Conservation (phyloP, 2,113 vertebrate species). For the Lepidothrix coronata region DNA sequence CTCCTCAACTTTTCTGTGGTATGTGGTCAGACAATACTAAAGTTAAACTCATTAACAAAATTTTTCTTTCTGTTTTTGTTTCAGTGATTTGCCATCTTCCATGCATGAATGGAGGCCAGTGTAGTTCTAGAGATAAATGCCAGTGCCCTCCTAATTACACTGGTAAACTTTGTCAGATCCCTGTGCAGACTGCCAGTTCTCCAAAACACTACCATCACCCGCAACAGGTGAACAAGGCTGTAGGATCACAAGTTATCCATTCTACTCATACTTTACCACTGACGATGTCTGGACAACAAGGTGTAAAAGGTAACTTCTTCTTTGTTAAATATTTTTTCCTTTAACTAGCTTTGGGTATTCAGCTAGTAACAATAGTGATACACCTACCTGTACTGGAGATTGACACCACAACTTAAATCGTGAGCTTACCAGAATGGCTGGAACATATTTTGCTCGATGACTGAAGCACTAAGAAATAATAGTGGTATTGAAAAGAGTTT, state of each 20-base stretch:
- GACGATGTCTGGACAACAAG: conserved; percentile 88
- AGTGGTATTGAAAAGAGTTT: not conserved
- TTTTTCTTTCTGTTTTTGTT: conserved; percentile 56
- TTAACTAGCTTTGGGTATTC: not conserved
- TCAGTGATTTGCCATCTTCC: conserved; percentile 97
- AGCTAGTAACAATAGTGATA: not conserved
- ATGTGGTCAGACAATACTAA: not conserved
- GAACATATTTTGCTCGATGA: not conserved
- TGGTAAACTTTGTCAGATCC: conserved; percentile 95
- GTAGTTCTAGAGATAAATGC: conserved; percentile 93
- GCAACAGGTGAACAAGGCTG: conserved; percentile 73
- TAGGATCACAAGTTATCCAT: conserved; percentile 83
- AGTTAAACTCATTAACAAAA: not conserved
- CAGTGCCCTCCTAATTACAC: conserved; percentile 95
- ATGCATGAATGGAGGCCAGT: conserved; percentile 96
- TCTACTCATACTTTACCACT: conserved; percentile 96
- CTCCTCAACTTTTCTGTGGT: not conserved
- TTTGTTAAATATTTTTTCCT: not conserved
- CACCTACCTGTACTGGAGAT: not conserved
- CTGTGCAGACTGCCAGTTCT: conserved; percentile 72
- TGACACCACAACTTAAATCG: not conserved
- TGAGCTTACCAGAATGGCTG: not conserved
- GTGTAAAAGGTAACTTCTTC: conserved; percentile 81
- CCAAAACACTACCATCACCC: conserved; percentile 76
- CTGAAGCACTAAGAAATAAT: not conserved